Percentiles rank a stretch among this genome's conserved stretches.
These are phyloP conservation scores for Scophthalmus maximus DNA, from an alignment of 2,113 vertebrate genomes.

Conservation along the genomic window DNA sequence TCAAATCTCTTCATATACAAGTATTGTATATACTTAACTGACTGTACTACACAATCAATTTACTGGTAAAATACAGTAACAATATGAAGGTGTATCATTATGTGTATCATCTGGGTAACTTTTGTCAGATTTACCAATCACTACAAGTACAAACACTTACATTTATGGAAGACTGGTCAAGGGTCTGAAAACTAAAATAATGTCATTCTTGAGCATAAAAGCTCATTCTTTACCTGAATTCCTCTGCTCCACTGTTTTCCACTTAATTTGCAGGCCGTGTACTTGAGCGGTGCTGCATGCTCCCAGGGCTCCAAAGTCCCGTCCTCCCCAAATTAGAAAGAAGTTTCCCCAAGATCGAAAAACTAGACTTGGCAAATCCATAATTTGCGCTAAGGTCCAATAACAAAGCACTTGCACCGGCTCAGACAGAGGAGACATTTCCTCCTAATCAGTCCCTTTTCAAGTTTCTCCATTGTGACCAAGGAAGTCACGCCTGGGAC, in stretches of 20 bases:
- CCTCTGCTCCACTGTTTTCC: background rate
- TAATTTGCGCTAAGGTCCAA: constrained; percentile 25
- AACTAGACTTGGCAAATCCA: constrained; percentile 6
- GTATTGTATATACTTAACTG: background rate
- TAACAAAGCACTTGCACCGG: background rate
- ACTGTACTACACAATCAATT: background rate
- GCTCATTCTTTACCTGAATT: background rate
- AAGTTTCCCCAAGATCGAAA: background rate
- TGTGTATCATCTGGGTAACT: background rate
- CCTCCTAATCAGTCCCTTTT: constrained; percentile 18
- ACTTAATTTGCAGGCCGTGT: background rate
- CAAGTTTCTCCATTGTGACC: constrained; percentile 12
- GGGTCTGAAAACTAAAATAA: background rate
- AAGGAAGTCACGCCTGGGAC: background rate
- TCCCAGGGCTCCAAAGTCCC: background rate
- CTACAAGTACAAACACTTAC: background rate
- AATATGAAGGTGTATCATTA: no score
- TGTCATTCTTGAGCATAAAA: background rate
- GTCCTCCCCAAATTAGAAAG: background rate
- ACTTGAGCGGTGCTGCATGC: background rate
- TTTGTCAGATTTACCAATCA: background rate
- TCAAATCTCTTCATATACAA: background rate
- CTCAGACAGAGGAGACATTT: constrained; percentile 10
- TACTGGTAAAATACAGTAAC: no score
- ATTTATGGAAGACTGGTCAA: background rate